Evolutionary conservation across 2,797 vertebrate species (phyloP).

Genomic region (Aplochiton taeniatus): DNA sequence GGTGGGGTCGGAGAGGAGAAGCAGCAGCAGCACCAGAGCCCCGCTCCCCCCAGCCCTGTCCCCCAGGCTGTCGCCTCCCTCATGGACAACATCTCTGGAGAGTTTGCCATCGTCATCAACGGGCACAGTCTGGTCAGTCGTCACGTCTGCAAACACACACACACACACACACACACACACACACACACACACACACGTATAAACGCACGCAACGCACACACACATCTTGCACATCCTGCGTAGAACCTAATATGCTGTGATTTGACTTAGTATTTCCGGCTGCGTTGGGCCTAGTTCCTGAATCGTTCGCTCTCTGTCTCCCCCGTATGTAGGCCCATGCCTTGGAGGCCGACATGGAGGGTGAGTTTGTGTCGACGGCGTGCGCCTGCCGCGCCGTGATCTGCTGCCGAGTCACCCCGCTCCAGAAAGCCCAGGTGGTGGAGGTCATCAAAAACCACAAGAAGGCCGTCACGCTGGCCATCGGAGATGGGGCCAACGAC

Average conservation of each 20-base stretch:
- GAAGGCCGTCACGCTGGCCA: constrained; percentile 91
- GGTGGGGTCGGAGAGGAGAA: constrained; percentile 58
- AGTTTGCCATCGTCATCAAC: constrained; percentile 88
- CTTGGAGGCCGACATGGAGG: constrained; percentile 91
- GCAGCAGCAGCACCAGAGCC: constrained; percentile 40
- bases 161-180: constrained; percentile 3
- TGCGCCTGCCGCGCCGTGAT: constrained; percentile 91
- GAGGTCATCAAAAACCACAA: constrained; percentile 94
- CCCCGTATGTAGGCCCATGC: constrained; percentile 82
- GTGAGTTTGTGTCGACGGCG: constrained; percentile 86
- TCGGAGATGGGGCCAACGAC: constrained; percentile 92
- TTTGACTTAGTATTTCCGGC: background rate
- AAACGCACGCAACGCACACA: background rate
- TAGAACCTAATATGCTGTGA: no score
- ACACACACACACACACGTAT: constrained; percentile 9
- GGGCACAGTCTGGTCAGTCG: constrained; percentile 90
- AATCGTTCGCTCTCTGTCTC: background rate
- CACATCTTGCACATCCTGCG: background rate
- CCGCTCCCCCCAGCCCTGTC: constrained; percentile 5
- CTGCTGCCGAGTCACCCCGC: constrained; percentile 92
- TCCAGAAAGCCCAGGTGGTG: constrained; percentile 96
- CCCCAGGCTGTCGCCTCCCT: constrained; percentile 51
- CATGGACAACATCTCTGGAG: constrained; percentile 88
- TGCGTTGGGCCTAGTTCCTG: background rate
- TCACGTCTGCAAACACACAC: constrained; percentile 9